These are phyloP conservation scores for Pantala flavescens DNA, from an alignment of 1,140 invertebrate genomes.

Conservation along the genomic window DNA sequence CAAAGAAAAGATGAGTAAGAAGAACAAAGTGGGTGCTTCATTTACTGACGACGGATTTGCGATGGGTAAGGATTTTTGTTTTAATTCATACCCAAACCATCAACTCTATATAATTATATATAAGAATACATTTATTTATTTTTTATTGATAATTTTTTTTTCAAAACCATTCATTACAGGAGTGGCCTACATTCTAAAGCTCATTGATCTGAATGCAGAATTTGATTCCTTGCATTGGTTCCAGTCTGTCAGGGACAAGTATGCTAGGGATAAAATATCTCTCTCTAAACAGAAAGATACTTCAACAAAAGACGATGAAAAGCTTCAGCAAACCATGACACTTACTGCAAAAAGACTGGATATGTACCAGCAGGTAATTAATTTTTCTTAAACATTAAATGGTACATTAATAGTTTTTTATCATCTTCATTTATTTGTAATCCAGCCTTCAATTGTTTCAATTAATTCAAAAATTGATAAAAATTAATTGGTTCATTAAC, in stretches of 20 bases:
- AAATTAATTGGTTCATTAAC: too few relatives aligned
- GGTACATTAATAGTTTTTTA: neutral
- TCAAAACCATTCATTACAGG: slow-evolving; percentile 34
- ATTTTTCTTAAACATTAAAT: neutral
- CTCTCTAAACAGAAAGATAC: slow-evolving; percentile 42
- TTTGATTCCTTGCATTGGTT: slow-evolving; percentile 97
- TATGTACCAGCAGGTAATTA: slow-evolving; percentile 53
- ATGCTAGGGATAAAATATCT: slow-evolving; percentile 49
- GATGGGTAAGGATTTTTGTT: slow-evolving; percentile 68
- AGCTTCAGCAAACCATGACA: slow-evolving; percentile 86
- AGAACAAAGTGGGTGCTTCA: slow-evolving; percentile 70
- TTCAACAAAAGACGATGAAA: slow-evolving; percentile 53
- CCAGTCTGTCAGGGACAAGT: slow-evolving; percentile 69
- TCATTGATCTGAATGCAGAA: slow-evolving; percentile 56
- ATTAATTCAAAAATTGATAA: too few relatives aligned
- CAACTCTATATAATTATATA: slow-evolving; percentile 36
- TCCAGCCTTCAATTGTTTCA: too few relatives aligned
- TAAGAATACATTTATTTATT: neutral
- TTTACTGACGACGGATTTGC: slow-evolving; percentile 98
- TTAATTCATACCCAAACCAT: too few relatives aligned
- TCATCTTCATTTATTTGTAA: too few relatives aligned
- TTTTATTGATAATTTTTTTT: neutral
- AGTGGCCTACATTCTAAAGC: slow-evolving; percentile 55
- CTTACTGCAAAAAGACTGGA: slow-evolving; percentile 80
- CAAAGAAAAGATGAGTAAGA: slow-evolving; percentile 82